Evolutionary conservation across 2,113 vertebrate species (phyloP).

Genomic region (Cricetomys ansorgei): DNA sequence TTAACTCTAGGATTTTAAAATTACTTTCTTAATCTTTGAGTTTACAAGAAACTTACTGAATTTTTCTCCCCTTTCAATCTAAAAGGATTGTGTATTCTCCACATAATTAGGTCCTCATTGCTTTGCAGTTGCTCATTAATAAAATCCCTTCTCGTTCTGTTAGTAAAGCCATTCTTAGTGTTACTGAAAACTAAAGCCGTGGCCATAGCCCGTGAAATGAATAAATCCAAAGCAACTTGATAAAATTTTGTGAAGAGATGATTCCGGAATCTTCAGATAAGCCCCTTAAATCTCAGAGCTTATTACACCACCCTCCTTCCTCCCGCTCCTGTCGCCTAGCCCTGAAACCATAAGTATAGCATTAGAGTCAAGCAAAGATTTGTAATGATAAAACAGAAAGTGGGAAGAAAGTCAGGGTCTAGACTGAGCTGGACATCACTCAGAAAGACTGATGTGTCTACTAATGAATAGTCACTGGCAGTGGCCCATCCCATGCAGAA

Average conservation of each 20-base stretch:
- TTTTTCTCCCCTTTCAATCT: conserved; percentile 21
- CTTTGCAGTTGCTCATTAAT: conserved; percentile 23
- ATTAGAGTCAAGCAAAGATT: not conserved
- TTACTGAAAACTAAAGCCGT: conserved; percentile 8
- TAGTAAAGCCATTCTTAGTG: conserved; percentile 12
- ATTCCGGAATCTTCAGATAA: not conserved
- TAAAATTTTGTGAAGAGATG: not conserved
- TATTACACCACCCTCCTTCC: not conserved
- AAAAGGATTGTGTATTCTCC: not conserved
- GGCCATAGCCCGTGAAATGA: conserved; percentile 29
- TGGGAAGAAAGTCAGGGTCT: not conserved
- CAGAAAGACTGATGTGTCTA: not conserved
- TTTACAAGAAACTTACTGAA: not conserved
- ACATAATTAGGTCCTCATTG: not conserved
- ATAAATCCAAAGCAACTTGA: conserved; percentile 1
- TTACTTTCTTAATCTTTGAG: conserved; percentile 15
- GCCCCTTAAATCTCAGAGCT: not conserved
- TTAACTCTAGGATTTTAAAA: conserved; percentile 9
- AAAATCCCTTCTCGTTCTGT: conserved; percentile 38
- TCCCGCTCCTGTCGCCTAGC: not conserved
- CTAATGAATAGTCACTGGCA: not conserved
- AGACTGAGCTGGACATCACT: not conserved
- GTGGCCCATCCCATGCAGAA: not conserved
- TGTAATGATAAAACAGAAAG: not conserved
- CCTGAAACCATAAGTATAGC: not conserved